phyloP scores from a whole-genome alignment of 1,140 invertebrate species.

The Drosophila athabasca region DNA sequence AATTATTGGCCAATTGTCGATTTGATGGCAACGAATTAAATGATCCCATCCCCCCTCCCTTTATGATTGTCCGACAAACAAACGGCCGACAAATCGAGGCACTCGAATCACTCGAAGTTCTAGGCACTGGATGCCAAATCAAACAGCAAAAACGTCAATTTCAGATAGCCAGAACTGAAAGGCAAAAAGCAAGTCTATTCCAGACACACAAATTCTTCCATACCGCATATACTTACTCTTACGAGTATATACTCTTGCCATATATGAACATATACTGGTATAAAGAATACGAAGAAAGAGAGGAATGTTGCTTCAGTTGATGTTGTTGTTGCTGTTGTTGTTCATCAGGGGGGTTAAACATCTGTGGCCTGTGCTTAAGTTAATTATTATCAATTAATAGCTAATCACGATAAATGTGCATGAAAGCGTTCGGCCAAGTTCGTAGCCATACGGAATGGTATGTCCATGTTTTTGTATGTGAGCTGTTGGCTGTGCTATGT shows the following conservation, averaged over 20 bases:
- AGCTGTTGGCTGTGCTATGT: no score
- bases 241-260: not conserved
- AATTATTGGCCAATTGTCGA: no score
- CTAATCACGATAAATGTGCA: slow-evolving; percentile 82
- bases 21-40: no score
- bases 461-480: slow-evolving; percentile 6
- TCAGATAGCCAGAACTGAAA: not conserved
- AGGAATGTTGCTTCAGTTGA: slow-evolving; percentile 2
- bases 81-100: not conserved
- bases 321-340: not conserved
- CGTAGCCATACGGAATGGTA: slow-evolving; percentile 16
- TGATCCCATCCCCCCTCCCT: no score
- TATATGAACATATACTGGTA: not conserved
- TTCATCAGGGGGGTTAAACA: slow-evolving; percentile 24
- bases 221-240: not conserved
- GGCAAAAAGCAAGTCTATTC: not conserved
- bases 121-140: slow-evolving; percentile 14
- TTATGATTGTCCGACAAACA: no score
- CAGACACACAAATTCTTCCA: no score
- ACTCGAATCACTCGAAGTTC: no score
- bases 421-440: slow-evolving; percentile 58
- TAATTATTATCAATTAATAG: slow-evolving; percentile 82
- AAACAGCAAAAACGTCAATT: slow-evolving; percentile 20
- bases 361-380: slow-evolving; percentile 76
- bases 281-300: not conserved